Evolutionary conservation across 2,797 vertebrate species (phyloP).

Genomic region (Argyrosomus regius): DNA sequence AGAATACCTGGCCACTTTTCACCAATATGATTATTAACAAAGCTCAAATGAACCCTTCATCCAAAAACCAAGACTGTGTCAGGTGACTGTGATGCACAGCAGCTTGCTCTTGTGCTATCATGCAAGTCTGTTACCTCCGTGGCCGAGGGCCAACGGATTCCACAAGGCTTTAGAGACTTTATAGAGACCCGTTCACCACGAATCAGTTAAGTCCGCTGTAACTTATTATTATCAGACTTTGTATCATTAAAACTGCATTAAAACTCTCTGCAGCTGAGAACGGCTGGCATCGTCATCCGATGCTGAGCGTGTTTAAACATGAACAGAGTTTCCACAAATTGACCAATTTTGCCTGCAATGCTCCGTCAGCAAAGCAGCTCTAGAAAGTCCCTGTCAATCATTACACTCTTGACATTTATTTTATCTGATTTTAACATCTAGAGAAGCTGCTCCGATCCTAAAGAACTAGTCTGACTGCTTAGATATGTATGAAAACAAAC

Average conservation of each 20-base stretch:
- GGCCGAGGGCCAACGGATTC: constrained; percentile 49
- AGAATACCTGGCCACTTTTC: constrained; percentile 21
- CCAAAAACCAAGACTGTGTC: constrained; percentile 21
- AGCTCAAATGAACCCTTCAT: constrained; percentile 1
- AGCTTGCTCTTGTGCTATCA: constrained; percentile 19
- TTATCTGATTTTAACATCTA: neutral
- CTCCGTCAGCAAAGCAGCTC: neutral
- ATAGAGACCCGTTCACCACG: constrained; percentile 23
- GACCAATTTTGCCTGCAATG: constrained; percentile 8
- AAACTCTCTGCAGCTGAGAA: constrained; percentile 13
- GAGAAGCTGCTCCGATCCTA: neutral
- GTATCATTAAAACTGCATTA: constrained; percentile 33
- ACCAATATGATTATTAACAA: constrained; percentile 18
- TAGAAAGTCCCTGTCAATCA: neutral
- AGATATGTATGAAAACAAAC: neutral
- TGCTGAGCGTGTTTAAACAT: constrained; percentile 40
- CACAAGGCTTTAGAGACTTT: constrained; percentile 44
- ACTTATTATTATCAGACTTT: constrained; percentile 34
- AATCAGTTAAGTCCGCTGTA: constrained; percentile 16
- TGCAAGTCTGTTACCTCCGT: constrained; percentile 10
- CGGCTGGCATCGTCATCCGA: constrained; percentile 3
- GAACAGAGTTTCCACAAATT: constrained; percentile 28
- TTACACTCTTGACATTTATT: neutral
- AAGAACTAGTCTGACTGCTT: neutral
- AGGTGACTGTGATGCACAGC: constrained; percentile 22